phyloP scores from a whole-genome alignment of 2,797 vertebrate genomes.

The Neosilurus hyrtlii region DNA sequence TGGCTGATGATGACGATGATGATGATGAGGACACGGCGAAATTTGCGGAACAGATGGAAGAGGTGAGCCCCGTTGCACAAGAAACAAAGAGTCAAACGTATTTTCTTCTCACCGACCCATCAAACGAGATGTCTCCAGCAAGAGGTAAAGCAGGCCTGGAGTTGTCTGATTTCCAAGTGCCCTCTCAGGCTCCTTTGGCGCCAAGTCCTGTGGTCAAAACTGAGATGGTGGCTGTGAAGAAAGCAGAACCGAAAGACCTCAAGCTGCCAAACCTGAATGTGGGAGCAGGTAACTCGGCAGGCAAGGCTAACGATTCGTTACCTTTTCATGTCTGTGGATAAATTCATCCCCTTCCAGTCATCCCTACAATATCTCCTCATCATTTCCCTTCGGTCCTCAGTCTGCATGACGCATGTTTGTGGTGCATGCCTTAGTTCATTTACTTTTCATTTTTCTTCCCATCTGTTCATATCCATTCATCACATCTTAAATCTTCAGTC shows the following conservation, averaged over 20 bases:
- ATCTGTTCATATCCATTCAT: constrained; percentile 3
- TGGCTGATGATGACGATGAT: constrained; percentile 67
- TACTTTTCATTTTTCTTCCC: not conserved
- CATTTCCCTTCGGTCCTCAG: constrained; percentile 39
- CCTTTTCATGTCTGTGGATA: constrained; percentile 59
- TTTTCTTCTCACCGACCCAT: constrained; percentile 64
- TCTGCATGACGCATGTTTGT: constrained; percentile 53
- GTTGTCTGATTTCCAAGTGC: constrained; percentile 61
- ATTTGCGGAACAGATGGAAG: constrained; percentile 50
- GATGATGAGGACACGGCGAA: constrained; percentile 54
- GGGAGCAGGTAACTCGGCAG: constrained; percentile 68
- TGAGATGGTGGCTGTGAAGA: constrained; percentile 51
- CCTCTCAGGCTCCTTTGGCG: constrained; percentile 51
- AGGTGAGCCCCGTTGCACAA: constrained; percentile 33
- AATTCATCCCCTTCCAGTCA: constrained; percentile 44
- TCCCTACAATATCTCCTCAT: constrained; percentile 34
- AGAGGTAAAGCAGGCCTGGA: constrained; percentile 72
- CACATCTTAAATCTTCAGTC: not conserved
- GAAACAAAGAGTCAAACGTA: constrained; percentile 63
- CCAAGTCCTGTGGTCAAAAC: constrained; percentile 56
- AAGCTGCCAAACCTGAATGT: constrained; percentile 67
- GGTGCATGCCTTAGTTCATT: not conserved
- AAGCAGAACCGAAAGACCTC: constrained; percentile 55
- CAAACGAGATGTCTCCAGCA: constrained; percentile 55
- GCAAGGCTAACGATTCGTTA: not conserved